These are phyloP conservation scores for Chlamydotis undulata DNA, from an alignment of 2,113 vertebrate species.

Conservation along the genomic window DNA sequence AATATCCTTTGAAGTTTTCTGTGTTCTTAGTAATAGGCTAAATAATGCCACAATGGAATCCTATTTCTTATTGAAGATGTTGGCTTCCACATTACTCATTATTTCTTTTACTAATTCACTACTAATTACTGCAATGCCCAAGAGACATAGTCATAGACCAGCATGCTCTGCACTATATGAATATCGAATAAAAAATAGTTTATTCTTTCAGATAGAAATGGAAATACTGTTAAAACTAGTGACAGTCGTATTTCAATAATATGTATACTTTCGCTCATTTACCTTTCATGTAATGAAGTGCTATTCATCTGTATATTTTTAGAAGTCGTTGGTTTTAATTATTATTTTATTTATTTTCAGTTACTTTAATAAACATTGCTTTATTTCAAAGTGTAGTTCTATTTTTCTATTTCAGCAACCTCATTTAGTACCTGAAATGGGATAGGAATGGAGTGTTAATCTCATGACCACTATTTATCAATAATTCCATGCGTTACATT, in stretches of 20 bases:
- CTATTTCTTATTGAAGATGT: neutral
- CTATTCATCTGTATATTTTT: neutral
- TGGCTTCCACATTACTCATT: neutral
- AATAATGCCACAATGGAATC: neutral
- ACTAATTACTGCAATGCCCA: neutral
- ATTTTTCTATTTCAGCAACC: neutral
- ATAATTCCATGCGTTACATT: neutral
- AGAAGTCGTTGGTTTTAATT: neutral
- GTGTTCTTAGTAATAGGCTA: neutral
- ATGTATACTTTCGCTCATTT: neutral
- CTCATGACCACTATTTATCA: neutral
- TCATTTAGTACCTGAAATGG: neutral
- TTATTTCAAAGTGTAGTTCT: neutral
- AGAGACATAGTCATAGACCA: neutral
- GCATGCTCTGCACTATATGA: neutral
- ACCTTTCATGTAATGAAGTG: neutral
- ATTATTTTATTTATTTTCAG: neutral
- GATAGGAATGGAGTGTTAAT: neutral
- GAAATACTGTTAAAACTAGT: neutral
- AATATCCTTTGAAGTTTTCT: constrained; percentile 29
- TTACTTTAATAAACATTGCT: neutral
- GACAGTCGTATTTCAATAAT: neutral
- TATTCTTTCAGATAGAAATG: neutral
- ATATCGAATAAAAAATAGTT: neutral
- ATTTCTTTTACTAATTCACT: constrained; percentile 28